Percentiles rank a stretch among this genome's conserved stretches.
Evolutionary conservation across 2,113 vertebrate genomes (phyloP).

Genomic region (Leucopternis melanops): DNA sequence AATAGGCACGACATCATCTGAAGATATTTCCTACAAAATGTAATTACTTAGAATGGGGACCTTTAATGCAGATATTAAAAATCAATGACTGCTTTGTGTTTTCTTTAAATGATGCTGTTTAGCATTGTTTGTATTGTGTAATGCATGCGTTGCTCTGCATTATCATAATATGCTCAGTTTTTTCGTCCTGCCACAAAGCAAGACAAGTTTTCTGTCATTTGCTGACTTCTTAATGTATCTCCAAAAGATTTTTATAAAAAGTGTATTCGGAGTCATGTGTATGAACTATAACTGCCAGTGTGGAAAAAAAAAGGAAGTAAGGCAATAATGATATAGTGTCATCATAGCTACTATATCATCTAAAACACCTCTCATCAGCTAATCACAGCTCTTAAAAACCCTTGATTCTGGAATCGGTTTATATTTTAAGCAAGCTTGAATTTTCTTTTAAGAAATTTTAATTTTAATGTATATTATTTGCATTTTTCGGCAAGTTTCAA

Average conservation of each 20-base stretch:
- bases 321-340: not conserved
- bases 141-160: not conserved
- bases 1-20: slow-evolving; percentile 11
- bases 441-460: slow-evolving; percentile 35
- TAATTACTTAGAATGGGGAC: slow-evolving; percentile 45
- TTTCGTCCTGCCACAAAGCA: not conserved
- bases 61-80: slow-evolving; percentile 59
- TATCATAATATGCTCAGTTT: not conserved
- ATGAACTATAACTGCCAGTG: not conserved
- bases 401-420: not conserved
- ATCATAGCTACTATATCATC: not conserved
- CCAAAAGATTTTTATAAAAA: slow-evolving; percentile 8
- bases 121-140: slow-evolving; percentile 21
- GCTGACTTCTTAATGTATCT: not conserved
- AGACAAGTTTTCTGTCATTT: slow-evolving; percentile 18
- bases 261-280: not conserved
- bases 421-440: not conserved
- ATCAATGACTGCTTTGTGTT: slow-evolving; percentile 39
- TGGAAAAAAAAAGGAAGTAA: not conserved
- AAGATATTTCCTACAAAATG: slow-evolving; percentile 45
- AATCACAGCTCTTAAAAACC: slow-evolving; percentile 19
- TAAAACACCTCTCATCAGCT: slow-evolving; percentile 29
- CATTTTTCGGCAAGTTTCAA: slow-evolving; percentile 15
- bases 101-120: slow-evolving; percentile 12
- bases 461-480: slow-evolving; percentile 43